phyloP scores from a whole-genome alignment of 2,888 invertebrate genomes.

The Hylaea fasciaria region DNA sequence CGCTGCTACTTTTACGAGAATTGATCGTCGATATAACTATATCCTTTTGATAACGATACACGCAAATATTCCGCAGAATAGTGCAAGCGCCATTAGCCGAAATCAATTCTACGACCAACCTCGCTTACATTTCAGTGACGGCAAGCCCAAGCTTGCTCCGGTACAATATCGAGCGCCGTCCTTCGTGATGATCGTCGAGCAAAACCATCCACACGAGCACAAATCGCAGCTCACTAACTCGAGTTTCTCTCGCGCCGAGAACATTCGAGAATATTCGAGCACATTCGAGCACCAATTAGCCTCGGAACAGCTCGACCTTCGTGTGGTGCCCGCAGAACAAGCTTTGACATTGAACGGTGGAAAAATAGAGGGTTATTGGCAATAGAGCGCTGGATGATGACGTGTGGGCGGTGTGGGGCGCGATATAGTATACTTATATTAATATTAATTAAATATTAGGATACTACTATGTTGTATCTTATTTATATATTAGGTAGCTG shows the following conservation, averaged over 20 bases:
- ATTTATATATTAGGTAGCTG: no score
- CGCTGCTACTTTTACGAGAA: no score
- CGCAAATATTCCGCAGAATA: no score
- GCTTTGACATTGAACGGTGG: constrained; percentile 12
- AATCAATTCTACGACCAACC: no score
- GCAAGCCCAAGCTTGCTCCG: no score
- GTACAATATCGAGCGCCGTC: no score
- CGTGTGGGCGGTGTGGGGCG: neutral
- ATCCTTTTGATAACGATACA: no score
- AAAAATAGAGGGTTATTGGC: constrained; percentile 1
- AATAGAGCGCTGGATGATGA: neutral
- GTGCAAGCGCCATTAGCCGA: no score
- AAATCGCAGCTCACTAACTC: neutral
- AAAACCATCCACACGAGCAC: neutral
- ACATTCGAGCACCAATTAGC: constrained; percentile 18
- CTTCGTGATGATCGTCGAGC: neutral
- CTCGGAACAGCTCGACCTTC: constrained; percentile 1
- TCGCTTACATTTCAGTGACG: no score
- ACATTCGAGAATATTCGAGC: constrained; percentile 10
- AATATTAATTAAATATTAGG: no score
- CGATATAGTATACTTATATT: neutral
- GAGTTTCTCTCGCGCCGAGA: neutral
- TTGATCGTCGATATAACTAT: no score
- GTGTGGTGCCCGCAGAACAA: neutral
- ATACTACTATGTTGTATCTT: no score